Base-by-base conservation (phyloP, 2,797 vertebrate genomes). In the Hippocampus kuda region DNA sequence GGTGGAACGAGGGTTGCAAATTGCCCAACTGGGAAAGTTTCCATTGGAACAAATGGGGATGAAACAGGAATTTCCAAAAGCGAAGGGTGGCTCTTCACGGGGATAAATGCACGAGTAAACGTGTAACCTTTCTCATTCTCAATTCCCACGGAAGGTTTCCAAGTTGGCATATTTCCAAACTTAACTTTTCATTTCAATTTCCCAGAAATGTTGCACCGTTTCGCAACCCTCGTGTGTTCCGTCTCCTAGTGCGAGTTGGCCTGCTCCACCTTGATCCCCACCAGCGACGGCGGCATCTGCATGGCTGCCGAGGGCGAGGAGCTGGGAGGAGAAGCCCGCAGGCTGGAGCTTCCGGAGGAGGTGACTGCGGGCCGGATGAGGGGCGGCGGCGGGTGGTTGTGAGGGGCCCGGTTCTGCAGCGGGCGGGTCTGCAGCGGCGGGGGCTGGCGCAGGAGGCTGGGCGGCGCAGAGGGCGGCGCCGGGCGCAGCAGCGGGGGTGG, bases 361-460 rank as follows among this genome's bases (percentile, higher is more conserved):
- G 90, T 89, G 26, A 89, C 86, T 0, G 91, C 89, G 0, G 93
- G 94, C n/a, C 93, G 90, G 75, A 95, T 94, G 69, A 95, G 93
- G 0, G 94, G 94, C 0, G 94, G 94, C 0, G 94, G 94, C 0
- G 93, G 94, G 79, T 93, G 93, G 85, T 94, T 95, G 85, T 93
- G 93, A 9, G 92, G 90, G 3, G 92, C 87, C 69, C 93, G 85
- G 77, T 90, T 93, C 82, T 94, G 94, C 27, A 94, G 87, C 66
- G 93, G 84, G 77, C 93, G 85, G 12, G 94, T 90, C 90, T 95
- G 80, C 81, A 92, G 60, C 26, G 94, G 74, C 66, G 94, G 83
- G 48, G 93, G 72, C 89, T 94, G 53, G 42, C 93, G 77, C 79
- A 94, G 86, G 84, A 90, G 72, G 88, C 91, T 78, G 48, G 94